Conservation (phyloP, 2,113 vertebrate genomes). For the Morone chrysops region DNA sequence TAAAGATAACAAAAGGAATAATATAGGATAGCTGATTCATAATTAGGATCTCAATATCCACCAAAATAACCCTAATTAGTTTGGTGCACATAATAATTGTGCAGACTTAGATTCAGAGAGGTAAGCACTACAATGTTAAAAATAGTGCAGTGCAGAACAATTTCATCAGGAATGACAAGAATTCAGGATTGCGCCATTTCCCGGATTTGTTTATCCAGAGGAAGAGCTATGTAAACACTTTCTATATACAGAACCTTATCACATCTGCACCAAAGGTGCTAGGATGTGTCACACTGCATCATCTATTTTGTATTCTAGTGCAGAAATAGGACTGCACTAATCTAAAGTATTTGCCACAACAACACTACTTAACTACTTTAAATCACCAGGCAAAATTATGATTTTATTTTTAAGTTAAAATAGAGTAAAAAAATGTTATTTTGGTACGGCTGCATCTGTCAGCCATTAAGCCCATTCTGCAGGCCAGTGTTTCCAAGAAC, state of each 20-base stretch:
- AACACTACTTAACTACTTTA: slow-evolving; percentile 4
- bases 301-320: slow-evolving; percentile 3
- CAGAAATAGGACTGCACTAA: slow-evolving; percentile 3
- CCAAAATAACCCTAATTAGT: neutral
- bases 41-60: slow-evolving; percentile 2
- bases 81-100: neutral
- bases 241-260: slow-evolving; percentile 59
- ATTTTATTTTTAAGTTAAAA: neutral
- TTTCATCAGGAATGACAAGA: slow-evolving; percentile 68
- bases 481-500: slow-evolving; percentile 20
- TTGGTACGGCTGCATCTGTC: slow-evolving; percentile 5
- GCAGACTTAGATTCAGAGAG: neutral
- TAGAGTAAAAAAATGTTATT: slow-evolving; percentile 10
- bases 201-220: slow-evolving; percentile 63
- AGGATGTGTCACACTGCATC: slow-evolving; percentile 20
- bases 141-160: slow-evolving; percentile 38
- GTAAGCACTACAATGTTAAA: slow-evolving; percentile 20
- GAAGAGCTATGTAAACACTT: slow-evolving; percentile 62
- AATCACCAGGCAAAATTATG: neutral
- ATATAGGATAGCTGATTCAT: slow-evolving; percentile 2
- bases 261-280: slow-evolving; percentile 26
- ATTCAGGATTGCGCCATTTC: slow-evolving; percentile 62
- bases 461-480: slow-evolving; percentile 27
- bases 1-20: neutral
- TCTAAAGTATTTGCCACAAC: neutral